These are phyloP conservation scores for Gymnocephalus cernua DNA, from an alignment of 2,113 vertebrate genomes.

Conservation along the genomic window DNA sequence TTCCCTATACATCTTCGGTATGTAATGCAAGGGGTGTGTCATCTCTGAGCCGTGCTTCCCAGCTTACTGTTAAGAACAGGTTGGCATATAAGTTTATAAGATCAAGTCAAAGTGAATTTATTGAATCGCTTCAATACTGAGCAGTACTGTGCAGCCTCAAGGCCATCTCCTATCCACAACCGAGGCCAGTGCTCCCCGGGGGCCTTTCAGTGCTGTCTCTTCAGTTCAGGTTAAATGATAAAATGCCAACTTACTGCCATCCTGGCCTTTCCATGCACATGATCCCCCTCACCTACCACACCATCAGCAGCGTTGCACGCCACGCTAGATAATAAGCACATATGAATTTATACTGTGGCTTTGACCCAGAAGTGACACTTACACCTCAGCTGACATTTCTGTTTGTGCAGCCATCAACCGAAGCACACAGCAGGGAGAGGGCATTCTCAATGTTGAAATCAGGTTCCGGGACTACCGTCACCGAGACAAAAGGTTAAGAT, in stretches of 20 bases:
- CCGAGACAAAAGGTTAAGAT: conserved; percentile 4
- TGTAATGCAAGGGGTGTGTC: neutral
- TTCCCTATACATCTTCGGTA: conserved; percentile 17
- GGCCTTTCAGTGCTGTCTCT: conserved; percentile 26
- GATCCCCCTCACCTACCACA: conserved; percentile 37
- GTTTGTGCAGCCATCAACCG: conserved; percentile 16
- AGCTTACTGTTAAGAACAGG: conserved; percentile 7
- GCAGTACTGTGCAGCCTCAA: conserved; percentile 5
- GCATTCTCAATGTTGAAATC: neutral
- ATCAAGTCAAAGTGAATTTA: conserved; percentile 25
- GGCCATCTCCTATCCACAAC: conserved; percentile 10
- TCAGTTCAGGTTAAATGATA: conserved; percentile 47
- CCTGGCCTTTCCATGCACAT: conserved; percentile 31
- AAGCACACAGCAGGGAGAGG: neutral
- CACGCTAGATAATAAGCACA: conserved; percentile 10
- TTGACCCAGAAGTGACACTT: conserved; percentile 39
- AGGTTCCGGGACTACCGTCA: conserved; percentile 5
- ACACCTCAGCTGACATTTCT: conserved; percentile 45
- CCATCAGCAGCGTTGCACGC: conserved; percentile 11
- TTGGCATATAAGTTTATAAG: neutral
- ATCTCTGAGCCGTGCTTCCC: neutral
- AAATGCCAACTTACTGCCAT: conserved; percentile 14
- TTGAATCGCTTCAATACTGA: conserved; percentile 6
- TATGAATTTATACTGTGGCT: conserved; percentile 10
- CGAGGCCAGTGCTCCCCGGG: conserved; percentile 24